These are phyloP conservation scores for Drosophila yakuba DNA, from an alignment of 1,140 invertebrate species.

Conservation along the genomic window DNA sequence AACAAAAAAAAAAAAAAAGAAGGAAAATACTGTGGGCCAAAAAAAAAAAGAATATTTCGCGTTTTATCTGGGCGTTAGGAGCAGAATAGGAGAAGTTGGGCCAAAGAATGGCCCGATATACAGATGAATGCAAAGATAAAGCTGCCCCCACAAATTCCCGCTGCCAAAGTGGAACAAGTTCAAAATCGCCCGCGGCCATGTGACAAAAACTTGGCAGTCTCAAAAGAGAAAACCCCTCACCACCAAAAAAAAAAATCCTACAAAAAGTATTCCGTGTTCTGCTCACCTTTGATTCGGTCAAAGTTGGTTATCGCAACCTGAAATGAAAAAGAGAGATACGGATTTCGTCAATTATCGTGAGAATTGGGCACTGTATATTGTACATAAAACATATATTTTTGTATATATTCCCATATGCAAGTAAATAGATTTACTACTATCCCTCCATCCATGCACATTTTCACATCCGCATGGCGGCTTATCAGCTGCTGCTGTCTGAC, in stretches of 20 bases:
- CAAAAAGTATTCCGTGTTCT: slow-evolving; percentile 1
- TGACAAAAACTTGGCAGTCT: slow-evolving; percentile 48
- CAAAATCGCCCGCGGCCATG: slow-evolving; percentile 50
- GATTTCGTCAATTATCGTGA: slow-evolving; percentile 29
- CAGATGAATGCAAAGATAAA: slow-evolving; percentile 34
- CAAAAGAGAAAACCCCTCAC: slow-evolving; percentile 15
- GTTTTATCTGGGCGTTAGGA: slow-evolving; percentile 31
- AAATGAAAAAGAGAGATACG: slow-evolving; percentile 26
- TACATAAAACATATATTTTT: background rate
- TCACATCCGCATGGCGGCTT: slow-evolving; percentile 45
- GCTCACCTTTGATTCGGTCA: slow-evolving; percentile 44
- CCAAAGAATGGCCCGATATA: slow-evolving; percentile 32
- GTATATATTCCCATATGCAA: slow-evolving; percentile 4
- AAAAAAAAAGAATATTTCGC: slow-evolving; percentile 25
- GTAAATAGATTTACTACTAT: slow-evolving; percentile 24
- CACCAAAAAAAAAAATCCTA: background rate
- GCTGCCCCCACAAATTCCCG: slow-evolving; percentile 30
- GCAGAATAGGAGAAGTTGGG: slow-evolving; percentile 22
- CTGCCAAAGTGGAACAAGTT: slow-evolving; percentile 63
- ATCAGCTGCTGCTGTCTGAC: slow-evolving; percentile 27
- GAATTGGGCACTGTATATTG: background rate
- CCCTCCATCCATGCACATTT: slow-evolving; percentile 23
- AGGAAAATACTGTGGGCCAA: slow-evolving; percentile 18
- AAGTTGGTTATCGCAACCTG: slow-evolving; percentile 45
- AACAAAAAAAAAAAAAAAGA: slow-evolving; percentile 2